Conservation (phyloP, 2,888 invertebrate genomes). For the Crepidodera aurea region DNA sequence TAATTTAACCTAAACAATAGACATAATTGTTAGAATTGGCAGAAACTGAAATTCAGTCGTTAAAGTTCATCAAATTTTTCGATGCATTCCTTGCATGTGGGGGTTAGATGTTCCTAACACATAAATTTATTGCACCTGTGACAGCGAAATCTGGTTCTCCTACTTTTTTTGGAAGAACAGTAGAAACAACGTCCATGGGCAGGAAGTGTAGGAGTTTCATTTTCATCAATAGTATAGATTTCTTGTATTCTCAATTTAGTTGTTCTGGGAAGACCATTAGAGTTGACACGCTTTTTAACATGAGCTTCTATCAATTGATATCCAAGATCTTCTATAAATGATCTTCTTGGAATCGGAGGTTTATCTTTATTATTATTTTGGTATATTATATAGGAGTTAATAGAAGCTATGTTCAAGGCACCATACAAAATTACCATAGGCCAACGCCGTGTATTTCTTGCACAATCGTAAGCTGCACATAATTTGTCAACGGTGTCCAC, state of each 20-base stretch:
- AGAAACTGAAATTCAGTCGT: background rate
- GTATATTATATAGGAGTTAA: slow-evolving; percentile 15
- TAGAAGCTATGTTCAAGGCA: slow-evolving; percentile 1
- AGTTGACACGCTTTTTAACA: slow-evolving; percentile 11
- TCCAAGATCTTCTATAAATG: slow-evolving; percentile 9
- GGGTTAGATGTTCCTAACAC: background rate
- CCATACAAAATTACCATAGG: slow-evolving; percentile 7
- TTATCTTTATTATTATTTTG: slow-evolving; percentile 10
- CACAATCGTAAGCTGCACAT: slow-evolving; percentile 6
- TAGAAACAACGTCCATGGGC: slow-evolving; percentile 11
- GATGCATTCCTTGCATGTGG: background rate
- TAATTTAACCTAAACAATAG: background rate
- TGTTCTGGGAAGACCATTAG: slow-evolving; percentile 10
- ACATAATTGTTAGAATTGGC: background rate
- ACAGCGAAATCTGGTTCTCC: background rate
- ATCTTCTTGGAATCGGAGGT: slow-evolving; percentile 4
- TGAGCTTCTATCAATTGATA: slow-evolving; percentile 9
- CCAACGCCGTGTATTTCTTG: slow-evolving; percentile 11
- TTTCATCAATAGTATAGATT: slow-evolving; percentile 15
- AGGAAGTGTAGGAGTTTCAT: background rate
- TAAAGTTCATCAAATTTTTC: background rate
- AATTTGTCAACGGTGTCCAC: slow-evolving; percentile 8
- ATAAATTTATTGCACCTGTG: background rate
- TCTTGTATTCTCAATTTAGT: slow-evolving; percentile 21
- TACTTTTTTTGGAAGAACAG: background rate